Evolutionary conservation across 2,888 invertebrate species (phyloP).

Genomic region (Xanthia togata): DNA sequence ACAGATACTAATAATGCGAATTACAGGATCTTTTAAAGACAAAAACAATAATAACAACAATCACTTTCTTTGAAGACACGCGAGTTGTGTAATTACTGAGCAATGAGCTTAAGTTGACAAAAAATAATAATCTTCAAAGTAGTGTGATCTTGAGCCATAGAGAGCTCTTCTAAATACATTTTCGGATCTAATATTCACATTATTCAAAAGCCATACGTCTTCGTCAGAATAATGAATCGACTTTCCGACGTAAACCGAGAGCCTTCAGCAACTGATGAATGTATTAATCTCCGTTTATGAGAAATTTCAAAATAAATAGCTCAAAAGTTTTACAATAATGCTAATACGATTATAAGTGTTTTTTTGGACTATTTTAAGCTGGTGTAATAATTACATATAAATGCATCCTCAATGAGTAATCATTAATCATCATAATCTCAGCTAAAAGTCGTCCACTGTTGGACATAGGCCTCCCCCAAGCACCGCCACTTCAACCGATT

Average conservation of each 20-base stretch:
- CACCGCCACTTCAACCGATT: no score
- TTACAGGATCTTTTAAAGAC: no score
- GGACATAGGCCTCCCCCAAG: no score
- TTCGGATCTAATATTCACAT: conserved; percentile 51
- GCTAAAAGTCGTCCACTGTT: no score
- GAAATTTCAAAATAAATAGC: conserved; percentile 32
- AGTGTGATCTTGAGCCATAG: no score
- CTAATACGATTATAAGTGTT: no score
- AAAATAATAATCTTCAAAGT: no score
- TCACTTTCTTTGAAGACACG: background rate
- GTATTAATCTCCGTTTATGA: conserved; percentile 67
- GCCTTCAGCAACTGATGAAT: conserved; percentile 70
- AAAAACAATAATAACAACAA: background rate
- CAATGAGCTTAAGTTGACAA: background rate
- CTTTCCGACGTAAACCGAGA: conserved; percentile 68
- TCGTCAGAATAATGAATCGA: conserved; percentile 74
- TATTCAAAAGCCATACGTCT: conserved; percentile 73
- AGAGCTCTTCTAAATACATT: conserved; percentile 30
- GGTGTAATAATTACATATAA: no score
- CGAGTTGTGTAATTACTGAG: background rate
- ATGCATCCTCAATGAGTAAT: no score
- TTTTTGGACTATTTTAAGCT: no score
- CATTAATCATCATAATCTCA: no score
- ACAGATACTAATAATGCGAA: no score
- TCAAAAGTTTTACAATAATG: conserved; percentile 7